Evolutionary conservation across 2,797 vertebrate species (phyloP), one percentile per base, ranked within the genome.

Genomic region (Coranthus polyacanthus): DNA sequence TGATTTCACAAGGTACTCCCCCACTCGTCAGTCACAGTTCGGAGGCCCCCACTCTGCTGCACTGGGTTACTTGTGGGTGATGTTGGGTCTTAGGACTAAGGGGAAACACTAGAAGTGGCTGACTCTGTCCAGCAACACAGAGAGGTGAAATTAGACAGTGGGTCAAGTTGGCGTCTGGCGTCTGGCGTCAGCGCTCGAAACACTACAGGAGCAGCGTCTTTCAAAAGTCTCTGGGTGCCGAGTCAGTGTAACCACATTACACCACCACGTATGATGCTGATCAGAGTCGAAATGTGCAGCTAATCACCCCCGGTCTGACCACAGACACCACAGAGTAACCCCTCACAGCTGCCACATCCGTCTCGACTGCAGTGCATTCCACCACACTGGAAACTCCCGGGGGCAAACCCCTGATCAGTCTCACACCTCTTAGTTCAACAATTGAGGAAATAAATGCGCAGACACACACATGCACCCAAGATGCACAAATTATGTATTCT

Each of bases 351-450:
- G 71, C 88, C 89, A 90, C 88, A 90, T 89, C 88, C 77, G 46
- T 71, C 47, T 51, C 3, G 3, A 58, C 42, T 43, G 52, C 29
- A 75, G 52, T 45, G 69, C 54, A 67, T 63, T 88, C 75, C 66
- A 73, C 68, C 55, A 63, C 72, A 70, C 62, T 90, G 88, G 90
- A 91, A 91, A 88, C 76, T 86, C 90, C 90, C 91, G 1, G 42
- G 65, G 89, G 89, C 82, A 89, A 90, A 81, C 63, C 89, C 87
- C 88, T 18, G 45, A 76, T 74, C 46, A 52, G 61, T 45, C 52
- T 85, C 52, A 57, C 68, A 81, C 67, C 41, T 81, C 69, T 64
- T 50, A 46, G 46, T 45, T 68, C 16, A 16, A 59, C 56, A 59
- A 47, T 18, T 64, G 21, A 59, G 47, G 34, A 76, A 77, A 69